These are phyloP conservation scores for Dipodomys stephensi DNA, from an alignment of 2,113 vertebrate genomes.

Conservation along the genomic window DNA sequence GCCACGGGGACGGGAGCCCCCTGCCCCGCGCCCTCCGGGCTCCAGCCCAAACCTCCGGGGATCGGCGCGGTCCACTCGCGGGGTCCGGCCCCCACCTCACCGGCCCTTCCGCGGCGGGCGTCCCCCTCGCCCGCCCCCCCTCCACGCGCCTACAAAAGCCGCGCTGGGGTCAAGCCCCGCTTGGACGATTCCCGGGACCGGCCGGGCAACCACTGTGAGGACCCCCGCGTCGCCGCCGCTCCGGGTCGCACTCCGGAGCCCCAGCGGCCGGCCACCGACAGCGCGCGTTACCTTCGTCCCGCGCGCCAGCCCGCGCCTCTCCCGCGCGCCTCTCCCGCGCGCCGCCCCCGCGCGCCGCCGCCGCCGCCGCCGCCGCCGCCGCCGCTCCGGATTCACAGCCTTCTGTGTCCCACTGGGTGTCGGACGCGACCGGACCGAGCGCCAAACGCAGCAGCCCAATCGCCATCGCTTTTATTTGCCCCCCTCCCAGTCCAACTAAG, in stretches of 20 bases:
- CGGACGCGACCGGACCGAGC: slow-evolving; percentile 84
- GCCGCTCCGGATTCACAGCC: slow-evolving; percentile 66
- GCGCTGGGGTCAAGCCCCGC: slow-evolving; percentile 1
- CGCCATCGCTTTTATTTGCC: slow-evolving; percentile 84
- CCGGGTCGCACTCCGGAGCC: not conserved
- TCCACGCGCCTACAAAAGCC: slow-evolving; percentile 33
- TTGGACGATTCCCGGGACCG: slow-evolving; percentile 19
- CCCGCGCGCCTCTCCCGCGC: slow-evolving; percentile 45
- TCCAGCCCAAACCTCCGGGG: not conserved
- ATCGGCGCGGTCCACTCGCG: not conserved
- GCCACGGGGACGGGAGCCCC: not conserved
- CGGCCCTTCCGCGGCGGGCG: not conserved
- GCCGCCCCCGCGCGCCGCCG: too few species aligned
- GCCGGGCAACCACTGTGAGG: not conserved
- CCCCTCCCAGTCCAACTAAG: slow-evolving; percentile 73
- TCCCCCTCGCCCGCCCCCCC: not conserved
- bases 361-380: slow-evolving; percentile 44
- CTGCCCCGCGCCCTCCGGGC: not conserved
- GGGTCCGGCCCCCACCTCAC: not conserved
- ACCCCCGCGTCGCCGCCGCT: slow-evolving; percentile 46
- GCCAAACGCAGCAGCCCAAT: slow-evolving; percentile 86
- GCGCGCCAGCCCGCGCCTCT: slow-evolving; percentile 50
- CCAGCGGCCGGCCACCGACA: slow-evolving; percentile 2
- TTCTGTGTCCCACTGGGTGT: slow-evolving; percentile 79
- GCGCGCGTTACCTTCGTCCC: slow-evolving; percentile 66